These are phyloP conservation scores for Teleogryllus oceanicus DNA, from an alignment of 2,888 invertebrate genomes.

Conservation along the genomic window DNA sequence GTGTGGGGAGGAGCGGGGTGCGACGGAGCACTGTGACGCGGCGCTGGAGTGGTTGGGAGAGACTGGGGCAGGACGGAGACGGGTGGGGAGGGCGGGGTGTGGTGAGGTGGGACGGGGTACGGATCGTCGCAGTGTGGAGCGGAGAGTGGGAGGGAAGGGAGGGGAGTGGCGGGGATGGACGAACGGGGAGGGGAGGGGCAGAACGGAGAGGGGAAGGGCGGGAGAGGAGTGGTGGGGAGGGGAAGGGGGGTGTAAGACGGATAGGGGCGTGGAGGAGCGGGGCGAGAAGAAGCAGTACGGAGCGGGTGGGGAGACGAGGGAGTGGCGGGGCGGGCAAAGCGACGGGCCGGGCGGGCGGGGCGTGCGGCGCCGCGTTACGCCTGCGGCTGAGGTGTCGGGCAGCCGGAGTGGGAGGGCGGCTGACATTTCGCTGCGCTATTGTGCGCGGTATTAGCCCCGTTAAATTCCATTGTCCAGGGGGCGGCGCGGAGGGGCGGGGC, in stretches of 20 bases:
- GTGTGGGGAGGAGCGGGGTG: neutral
- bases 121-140: neutral
- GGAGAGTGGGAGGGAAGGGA: neutral
- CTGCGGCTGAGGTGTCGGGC: neutral
- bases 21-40: neutral
- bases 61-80: neutral
- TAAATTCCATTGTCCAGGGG: neutral
- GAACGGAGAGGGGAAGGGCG: neutral
- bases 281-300: neutral
- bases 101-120: neutral
- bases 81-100: neutral
- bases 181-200: neutral
- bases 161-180: neutral
- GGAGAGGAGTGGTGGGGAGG: neutral
- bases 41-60: neutral
- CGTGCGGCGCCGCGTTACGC: neutral
- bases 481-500: neutral
- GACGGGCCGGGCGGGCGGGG: neutral
- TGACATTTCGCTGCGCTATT: slow-evolving; percentile 4
- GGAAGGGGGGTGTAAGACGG: neutral
- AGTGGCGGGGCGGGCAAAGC: neutral
- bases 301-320: neutral
- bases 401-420: neutral
- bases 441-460: slow-evolving; percentile 7
- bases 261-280: neutral